Base-by-base conservation (phyloP, 92 coral and sea anemone species). In the Zoanthus sociatus region DNA sequence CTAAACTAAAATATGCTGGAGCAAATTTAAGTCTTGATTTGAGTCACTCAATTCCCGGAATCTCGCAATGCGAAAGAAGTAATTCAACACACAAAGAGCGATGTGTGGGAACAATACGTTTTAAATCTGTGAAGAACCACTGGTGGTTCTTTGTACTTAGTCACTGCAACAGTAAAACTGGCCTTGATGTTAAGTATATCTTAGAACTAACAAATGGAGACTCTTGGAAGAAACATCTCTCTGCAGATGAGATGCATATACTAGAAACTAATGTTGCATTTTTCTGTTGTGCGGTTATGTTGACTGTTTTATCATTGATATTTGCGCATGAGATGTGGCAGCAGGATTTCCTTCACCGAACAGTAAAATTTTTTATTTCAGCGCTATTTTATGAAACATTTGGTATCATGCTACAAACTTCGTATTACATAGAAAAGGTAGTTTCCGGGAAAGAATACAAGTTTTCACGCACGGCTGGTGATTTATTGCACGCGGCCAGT, bases 71-170 rank as follows among this genome's bases (percentile, higher is more conserved):
- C 56, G 18, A 21, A 68, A 64, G 13, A n/a, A 73, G 66, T 73
- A 78, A 73, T 46, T 82, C 72, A 56, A 76, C 74, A 7, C 42
- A 71, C 44, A 86, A 83, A 51, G 95, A 88, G 32, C 89, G 87
- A 37, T 94, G 98, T 84, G 84, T 90, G 13, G 95, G 98, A 8
- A 53, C 67, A 72, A 67, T 93, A 56, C 89, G 78, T 20, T 88
- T 91, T 37, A 54, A 67, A 16, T 73, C 94, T 71, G 70, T 83
- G 16, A 45, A 63, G 0, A 72, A 84, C 32, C 92, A 84, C 13
- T 91, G 94, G 98, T 94, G 94, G 98, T 91, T 87, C 58, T 73
- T 94, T 47, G 95, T 84, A 8, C 45, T 94, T 1, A 94, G 95
- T 61, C 89, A 93, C 44, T 94, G 98, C 67, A 73, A 71, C 33